phyloP scores from a whole-genome alignment of 2,888 invertebrate species.

The Metalampra italica region DNA sequence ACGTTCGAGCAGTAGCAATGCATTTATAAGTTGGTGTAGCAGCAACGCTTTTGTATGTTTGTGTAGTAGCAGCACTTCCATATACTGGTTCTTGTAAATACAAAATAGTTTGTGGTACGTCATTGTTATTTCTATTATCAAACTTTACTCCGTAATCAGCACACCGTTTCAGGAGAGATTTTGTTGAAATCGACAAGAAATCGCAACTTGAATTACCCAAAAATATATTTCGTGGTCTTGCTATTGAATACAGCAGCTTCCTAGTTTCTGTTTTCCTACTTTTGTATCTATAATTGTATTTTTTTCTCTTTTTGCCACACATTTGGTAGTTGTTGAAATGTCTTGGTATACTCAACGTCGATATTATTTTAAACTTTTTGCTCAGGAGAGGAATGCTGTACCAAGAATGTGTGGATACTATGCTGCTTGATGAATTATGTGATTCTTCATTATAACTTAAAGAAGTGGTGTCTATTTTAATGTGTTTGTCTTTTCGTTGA shows the following conservation, averaged over 20 bases:
- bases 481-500: constrained; percentile 30
- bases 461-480: constrained; percentile 24
- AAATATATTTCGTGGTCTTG: constrained; percentile 24
- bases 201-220: constrained; percentile 36
- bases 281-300: constrained; percentile 23
- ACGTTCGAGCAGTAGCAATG: too few relatives aligned
- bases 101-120: constrained; percentile 12
- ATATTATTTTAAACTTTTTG: constrained; percentile 45
- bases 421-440: not conserved
- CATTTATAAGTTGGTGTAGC: not conserved
- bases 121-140: constrained; percentile 15
- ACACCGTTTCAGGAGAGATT: constrained; percentile 38
- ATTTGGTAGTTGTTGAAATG: constrained; percentile 24
- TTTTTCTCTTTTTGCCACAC: constrained; percentile 15
- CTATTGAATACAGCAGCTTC: constrained; percentile 21
- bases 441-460: not conserved
- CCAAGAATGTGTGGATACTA: not conserved
- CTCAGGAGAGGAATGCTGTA: constrained; percentile 36
- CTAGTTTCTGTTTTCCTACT: not conserved
- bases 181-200: constrained; percentile 43
- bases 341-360: constrained; percentile 60
- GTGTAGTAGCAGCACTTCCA: constrained; percentile 25
- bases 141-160: constrained; percentile 24
- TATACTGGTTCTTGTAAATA: constrained; percentile 22
- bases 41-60: not conserved